Evolutionary conservation across 2,888 invertebrate genomes (phyloP).

Genomic region (Hedychridium roseum): DNA sequence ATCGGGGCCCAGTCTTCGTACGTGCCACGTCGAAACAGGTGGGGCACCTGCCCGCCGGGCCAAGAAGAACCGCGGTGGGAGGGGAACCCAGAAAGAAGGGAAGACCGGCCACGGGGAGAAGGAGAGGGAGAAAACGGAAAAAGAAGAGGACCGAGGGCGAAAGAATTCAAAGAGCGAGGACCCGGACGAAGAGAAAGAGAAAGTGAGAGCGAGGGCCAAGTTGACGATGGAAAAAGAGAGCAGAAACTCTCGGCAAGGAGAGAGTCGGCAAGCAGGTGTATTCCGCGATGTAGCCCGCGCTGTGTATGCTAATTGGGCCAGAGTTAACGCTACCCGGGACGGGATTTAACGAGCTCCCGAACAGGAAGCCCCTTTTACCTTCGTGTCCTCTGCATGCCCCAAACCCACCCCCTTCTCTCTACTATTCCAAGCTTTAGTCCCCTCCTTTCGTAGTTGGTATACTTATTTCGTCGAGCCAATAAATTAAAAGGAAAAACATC

Average conservation of each 20-base stretch:
- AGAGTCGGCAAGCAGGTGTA: conserved; percentile 49
- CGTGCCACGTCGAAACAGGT: conserved; percentile 54
- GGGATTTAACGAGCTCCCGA: conserved; percentile 59
- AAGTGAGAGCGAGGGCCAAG: too few species aligned
- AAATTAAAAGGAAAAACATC: too few species aligned
- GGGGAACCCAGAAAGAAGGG: conserved; percentile 39
- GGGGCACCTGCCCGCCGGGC: conserved; percentile 58
- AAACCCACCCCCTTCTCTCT: conserved; percentile 16
- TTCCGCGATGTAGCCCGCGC: conserved; percentile 53
- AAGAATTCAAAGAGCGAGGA: too few species aligned
- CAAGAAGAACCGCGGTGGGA: conserved; percentile 22
- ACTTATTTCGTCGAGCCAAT: too few species aligned
- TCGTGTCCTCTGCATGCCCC: conserved; percentile 20
- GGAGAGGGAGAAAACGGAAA: conserved; percentile 8
- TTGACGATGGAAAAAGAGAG: conserved; percentile 1
- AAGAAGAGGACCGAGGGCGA: too few species aligned
- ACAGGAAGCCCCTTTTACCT: conserved; percentile 47
- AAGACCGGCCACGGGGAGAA: not conserved
- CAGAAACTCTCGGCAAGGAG: too few species aligned
- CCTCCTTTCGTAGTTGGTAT: too few species aligned
- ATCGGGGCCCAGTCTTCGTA: conserved; percentile 32
- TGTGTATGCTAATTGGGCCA: conserved; percentile 62
- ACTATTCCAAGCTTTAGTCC: too few species aligned
- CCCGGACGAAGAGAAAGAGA: too few species aligned
- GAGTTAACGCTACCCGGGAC: conserved; percentile 52